Base-by-base conservation (phyloP, 1,140 invertebrate species). In the Rhopalosiphum padi region DNA sequence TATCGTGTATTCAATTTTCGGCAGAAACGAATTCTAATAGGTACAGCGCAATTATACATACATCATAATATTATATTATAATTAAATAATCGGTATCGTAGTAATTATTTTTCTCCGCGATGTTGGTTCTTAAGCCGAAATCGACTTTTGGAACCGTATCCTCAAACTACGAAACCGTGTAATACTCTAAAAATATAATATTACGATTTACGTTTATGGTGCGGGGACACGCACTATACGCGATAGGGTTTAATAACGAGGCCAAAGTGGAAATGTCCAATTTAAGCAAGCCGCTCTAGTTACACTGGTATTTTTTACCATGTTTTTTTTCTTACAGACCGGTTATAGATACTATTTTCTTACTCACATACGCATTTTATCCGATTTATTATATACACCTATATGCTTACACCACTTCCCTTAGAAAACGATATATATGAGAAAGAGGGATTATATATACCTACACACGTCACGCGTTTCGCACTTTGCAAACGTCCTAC, bases 261-360 rank as follows among this genome's bases (percentile, higher is more conserved):
- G 77, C 77, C 46, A 85, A 85, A 92, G 91, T 92, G 91, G 91
- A 92, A 83, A 92, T 92, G 91, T 51, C 91, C 91, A 92, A 92
- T 92, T 92, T 92, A 85, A 92, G 91, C 77, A 92, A 85, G 43
- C 82, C 91, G 91, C 91, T 92, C 91, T 53, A 92, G 77, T 92
- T 92, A 53, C 68, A 85, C 91, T 48, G 68, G 77, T 92, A 37
- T 85, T 91, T 92, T 82, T 51, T 51, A 51, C 48, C 48, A 51
- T 15, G 11, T 51, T n/a, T 77, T 77, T 11, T 77, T 68, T 90
- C 35, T 91, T 37, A 35, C 68, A 37, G 91, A 92, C 91, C 91
- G 77, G 91, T 92, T 92, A 25, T 92, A 30, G 60, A 77, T 77
- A 77, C n/a, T 68, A 23, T 92, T 92, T 48, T 22, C 91, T 85